Evolutionary conservation across 2,797 vertebrate genomes (phyloP), one percentile per base, ranked within the genome.

Genomic region (Spea hammondii): DNA sequence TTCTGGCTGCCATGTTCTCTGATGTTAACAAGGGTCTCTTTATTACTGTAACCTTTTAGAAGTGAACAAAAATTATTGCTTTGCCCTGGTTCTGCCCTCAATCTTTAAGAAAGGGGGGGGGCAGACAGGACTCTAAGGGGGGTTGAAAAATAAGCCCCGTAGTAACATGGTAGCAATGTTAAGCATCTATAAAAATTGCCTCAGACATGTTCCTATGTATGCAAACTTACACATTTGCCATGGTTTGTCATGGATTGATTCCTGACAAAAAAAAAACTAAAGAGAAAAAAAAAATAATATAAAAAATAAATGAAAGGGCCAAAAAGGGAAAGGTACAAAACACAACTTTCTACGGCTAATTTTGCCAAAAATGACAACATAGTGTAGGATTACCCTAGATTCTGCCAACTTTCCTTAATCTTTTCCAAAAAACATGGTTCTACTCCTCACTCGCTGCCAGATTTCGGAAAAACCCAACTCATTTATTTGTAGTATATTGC

Each of bases 21-120:
- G 88, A 91, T 89, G 87, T 90, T 92, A 93, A 93, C 92, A 94
- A 92, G 91, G 92, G 89, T 90, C 90, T 89, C 92, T 94, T 94
- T 93, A 92, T 92, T 92, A 92, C 90, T 88, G 88, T 89, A 92
- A 91, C 91, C 90, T 92, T 92, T 92, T 89, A 90, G 88, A 90
- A 92, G 89, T 83, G 90, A 93, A 91, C 90, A 91, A 89, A 91
- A 93, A 90, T 91, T 89, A 92, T 90, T 92, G 91, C 90, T 90
- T 89, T 92, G 90, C 89, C 90, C 92, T 86, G 86, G 84, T 88
- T 89, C 89, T 91, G 91, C 91, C 91, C 91, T 90, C 86, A 85
- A 91, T 88, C 87, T 87, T 91, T 57, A 76, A 89, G 88, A 86
- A 86, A 83, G 89, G 87, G 84, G 78, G 17, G 17, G 85, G 89